Percentiles rank a stretch among this genome's conserved stretches.
Conservation (phyloP, 2,888 invertebrate genomes). For the Baccha elongata region DNA sequence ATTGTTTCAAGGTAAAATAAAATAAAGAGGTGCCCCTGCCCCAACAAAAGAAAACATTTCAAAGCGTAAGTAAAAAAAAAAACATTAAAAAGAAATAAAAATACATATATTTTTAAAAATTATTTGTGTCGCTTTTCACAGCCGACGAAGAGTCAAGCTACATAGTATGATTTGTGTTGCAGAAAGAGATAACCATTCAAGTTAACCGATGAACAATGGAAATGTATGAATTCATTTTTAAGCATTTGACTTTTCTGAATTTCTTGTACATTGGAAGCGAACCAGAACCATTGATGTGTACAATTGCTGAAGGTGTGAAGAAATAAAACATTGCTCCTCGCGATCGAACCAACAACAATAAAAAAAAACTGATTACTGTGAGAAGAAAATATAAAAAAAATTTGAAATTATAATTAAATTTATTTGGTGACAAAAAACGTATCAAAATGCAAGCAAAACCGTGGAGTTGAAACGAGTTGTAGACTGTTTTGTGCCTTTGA, state of each 20-base stretch:
- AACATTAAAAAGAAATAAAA: conserved; percentile 14
- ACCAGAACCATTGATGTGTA: conserved; percentile 63
- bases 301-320: conserved; percentile 58
- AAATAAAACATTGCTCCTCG: conserved; percentile 48
- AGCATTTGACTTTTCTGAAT: conserved; percentile 1
- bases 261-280: conserved; percentile 32
- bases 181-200: conserved; percentile 10
- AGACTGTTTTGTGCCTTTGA: neutral
- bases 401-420: neutral
- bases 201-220: conserved; percentile 19
- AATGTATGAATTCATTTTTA: conserved; percentile 38
- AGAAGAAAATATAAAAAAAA: conserved; percentile 12
- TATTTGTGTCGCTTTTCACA: conserved; percentile 53
- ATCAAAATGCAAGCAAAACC: conserved; percentile 32
- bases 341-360: conserved; percentile 13
- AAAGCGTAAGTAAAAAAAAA: conserved; percentile 35
- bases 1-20: conserved; percentile 11
- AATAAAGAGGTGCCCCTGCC: neutral
- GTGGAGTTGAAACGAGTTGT: conserved; percentile 48
- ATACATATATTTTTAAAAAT: conserved; percentile 29
- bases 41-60: neutral
- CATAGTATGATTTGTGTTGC: conserved; percentile 4
- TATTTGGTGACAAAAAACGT: conserved; percentile 36
- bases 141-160: conserved; percentile 15
- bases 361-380: conserved; percentile 20